Evolutionary conservation across 2,113 vertebrate genomes (phyloP), one percentile per base, ranked within the genome.

Genomic region (Leucosticte australis): DNA sequence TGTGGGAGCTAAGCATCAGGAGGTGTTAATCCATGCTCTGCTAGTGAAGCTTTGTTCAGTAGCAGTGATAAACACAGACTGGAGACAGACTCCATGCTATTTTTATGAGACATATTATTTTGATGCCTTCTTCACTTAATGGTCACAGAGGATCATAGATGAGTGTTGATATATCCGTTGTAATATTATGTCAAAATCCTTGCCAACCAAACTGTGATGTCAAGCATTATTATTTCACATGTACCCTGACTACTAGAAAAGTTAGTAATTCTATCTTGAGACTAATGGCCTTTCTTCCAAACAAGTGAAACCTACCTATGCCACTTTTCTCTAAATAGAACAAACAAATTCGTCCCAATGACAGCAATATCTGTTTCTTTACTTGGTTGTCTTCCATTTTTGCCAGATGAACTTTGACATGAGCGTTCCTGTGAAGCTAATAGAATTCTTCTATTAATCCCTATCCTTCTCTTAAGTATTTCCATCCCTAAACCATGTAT

Each of bases 181-280:
- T 83, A 94, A 64, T 96, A 86, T 82, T 90, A 76, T 95, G 89
- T 67, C 89, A 92, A 92, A 70, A 92, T 78, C 28, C 64, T 64
- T 90, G 86, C 33, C 67, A 94, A 90, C 60, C 39, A 84, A 92
- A 90, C 56, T 95, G 83, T 83, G 76, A 86, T 87, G 39, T 63
- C 44, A 74, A 39, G 35, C 20, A 65, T 77, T 88, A 69, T 57
- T 77, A 74, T 80, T 90, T 95, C 75, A 80, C 37, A 70, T 46
- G 13, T 70, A 74, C 30, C 19, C 76, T 75, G 42, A 74, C 47
- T 86, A 63, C 68, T 81, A 74, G 42, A 73, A 83, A 86, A 87
- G 42, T 47, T 46, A 52, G 19, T 15, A 63, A 78, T 52, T 90
- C 52, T 78, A 3, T 44, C 22, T 49, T 70, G 33, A 33, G 20